Base-by-base conservation (phyloP, 2,888 invertebrate genomes). In the Sympetrum striolatum region DNA sequence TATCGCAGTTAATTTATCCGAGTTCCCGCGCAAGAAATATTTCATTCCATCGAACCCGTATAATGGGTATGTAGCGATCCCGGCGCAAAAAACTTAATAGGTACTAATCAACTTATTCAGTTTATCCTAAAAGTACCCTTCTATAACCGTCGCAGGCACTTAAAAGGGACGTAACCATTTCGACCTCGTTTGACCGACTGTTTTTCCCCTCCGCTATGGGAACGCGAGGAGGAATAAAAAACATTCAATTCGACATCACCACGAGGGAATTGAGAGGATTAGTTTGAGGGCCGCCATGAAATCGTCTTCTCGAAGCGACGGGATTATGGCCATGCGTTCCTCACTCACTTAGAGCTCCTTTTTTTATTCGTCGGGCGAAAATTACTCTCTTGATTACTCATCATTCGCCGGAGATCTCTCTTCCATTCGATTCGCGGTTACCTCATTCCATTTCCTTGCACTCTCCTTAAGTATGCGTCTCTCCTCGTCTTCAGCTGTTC, bases 251-350 rank as follows among this genome's bases (percentile, higher is more conserved):
- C 53, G 25, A 81, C n/a, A n/a, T 3, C 81, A 48, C 14, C 48
- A 48, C 81, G 48, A 81, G 25, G 22, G 48, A 48, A 58, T 53
- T 31, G 53, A 53, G 53, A 53, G 82, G 53, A 82, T 82, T 82
- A 82, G 58, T 58, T 18, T 12, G 82, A 14, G 82, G 58, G 53
- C 31, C 53, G 58, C 53, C 82, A n/a, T 82, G 58, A 82, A 82
- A 82, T 82, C 58, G 53, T 31, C 35, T 82, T 82, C 35, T 31
- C 44, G n/a, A n/a, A 81, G 48, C 53, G 58, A 31, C 31, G 31
- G 82, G 53, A 82, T 82, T 82, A 53, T 82, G 82, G 82, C 35
- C 82, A 58, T 58, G 58, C 35, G 82, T 22, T 82, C 53, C 53
- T 58, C 25, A 82, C 18, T 58, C 82, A 58, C 82, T 31, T 82